Conservation (phyloP, 1,140 invertebrate genomes). For the Drosophila pseudoananassae region DNA sequence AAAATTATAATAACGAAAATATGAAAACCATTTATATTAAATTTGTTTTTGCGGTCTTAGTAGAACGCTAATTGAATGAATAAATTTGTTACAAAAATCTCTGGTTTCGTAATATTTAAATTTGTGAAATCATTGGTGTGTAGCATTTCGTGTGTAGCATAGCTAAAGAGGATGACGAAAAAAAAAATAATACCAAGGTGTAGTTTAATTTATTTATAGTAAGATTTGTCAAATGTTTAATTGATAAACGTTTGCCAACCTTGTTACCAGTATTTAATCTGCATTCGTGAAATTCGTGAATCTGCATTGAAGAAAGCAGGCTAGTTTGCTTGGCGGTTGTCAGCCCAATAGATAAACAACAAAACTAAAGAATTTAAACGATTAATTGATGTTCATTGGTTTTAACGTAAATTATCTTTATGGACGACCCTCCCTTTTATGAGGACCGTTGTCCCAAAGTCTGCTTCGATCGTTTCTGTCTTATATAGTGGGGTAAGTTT, state of each 20-base stretch:
- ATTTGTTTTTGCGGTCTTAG: conserved; percentile 12
- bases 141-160: too few relatives aligned
- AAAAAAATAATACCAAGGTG: too few relatives aligned
- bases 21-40: conserved; percentile 1
- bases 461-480: conserved; percentile 9
- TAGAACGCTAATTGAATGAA: neutral
- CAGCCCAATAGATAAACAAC: neutral
- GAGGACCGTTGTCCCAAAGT: conserved; percentile 1
- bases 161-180: too few relatives aligned
- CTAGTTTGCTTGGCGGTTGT: too few relatives aligned
- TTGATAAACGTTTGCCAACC: too few relatives aligned
- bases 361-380: conserved; percentile 3
- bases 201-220: too few relatives aligned
- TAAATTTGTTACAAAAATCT: conserved; percentile 2
- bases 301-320: neutral
- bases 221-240: too few relatives aligned
- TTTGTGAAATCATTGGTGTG: neutral
- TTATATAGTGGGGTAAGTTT: conserved; percentile 3
- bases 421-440: conserved; percentile 9
- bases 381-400: neutral
- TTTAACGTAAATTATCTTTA: conserved; percentile 3
- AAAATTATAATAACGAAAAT: conserved; percentile 5
- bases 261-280: neutral
- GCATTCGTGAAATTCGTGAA: neutral
- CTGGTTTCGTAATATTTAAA: neutral